Percentiles rank a stretch among this genome's conserved stretches.
phyloP scores from a whole-genome alignment of 2,797 vertebrate species.

The Falco biarmicus region DNA sequence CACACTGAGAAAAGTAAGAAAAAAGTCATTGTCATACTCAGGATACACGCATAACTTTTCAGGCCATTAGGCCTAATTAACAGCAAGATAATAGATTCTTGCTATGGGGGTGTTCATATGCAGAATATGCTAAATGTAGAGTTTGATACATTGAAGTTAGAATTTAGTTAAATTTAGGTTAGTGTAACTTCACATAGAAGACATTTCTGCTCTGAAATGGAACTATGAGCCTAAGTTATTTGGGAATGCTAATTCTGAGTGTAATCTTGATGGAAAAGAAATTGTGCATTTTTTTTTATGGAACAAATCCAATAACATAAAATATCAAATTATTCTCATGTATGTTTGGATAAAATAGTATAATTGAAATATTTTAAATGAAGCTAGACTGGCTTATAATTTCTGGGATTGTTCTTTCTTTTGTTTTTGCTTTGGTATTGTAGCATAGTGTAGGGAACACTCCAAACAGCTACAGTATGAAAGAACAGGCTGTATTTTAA shows the following conservation, averaged over 20 bases:
- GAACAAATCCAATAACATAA: not conserved
- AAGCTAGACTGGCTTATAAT: not conserved
- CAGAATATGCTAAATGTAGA: slow-evolving; percentile 21
- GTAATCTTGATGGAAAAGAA: not conserved
- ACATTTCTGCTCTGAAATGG: not conserved
- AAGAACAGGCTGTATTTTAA: not conserved
- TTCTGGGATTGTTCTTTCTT: not conserved
- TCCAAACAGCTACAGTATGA: not conserved
- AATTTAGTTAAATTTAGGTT: not conserved
- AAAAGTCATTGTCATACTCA: slow-evolving; percentile 13
- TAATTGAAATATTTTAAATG: not conserved
- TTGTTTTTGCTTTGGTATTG: not conserved
- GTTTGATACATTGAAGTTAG: not conserved
- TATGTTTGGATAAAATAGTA: not conserved
- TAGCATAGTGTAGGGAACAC: not conserved
- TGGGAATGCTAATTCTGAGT: not conserved
- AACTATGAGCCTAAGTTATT: not conserved
- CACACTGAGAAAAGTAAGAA: slow-evolving; percentile 42
- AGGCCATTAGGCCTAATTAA: slow-evolving; percentile 50
- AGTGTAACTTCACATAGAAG: not conserved
- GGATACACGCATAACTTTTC: slow-evolving; percentile 28
- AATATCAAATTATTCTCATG: not conserved
- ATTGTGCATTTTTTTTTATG: not conserved
- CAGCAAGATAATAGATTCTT: slow-evolving; percentile 22
- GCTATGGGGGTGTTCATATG: slow-evolving; percentile 12